Base-by-base conservation (phyloP, 2,888 invertebrate species). In the Cecidostiba fungosa region DNA sequence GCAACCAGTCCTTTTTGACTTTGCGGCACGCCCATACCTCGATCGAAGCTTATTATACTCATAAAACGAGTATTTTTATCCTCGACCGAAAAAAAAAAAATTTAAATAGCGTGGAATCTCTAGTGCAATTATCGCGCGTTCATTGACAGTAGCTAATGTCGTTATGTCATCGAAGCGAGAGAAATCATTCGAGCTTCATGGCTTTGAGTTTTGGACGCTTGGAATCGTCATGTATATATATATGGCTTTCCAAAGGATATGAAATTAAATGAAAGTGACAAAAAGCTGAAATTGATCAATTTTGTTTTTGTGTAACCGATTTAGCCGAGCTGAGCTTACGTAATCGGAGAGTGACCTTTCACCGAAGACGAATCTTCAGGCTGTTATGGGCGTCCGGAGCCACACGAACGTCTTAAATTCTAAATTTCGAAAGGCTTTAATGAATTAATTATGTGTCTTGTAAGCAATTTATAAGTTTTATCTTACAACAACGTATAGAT, bases 321-420 rank as follows among this genome's bases (percentile, higher is more conserved):
- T 83, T 77, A 50, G 26, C 29, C 26, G 43, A 50, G 50, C 50
- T 23, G 70, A 10, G 62, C 36, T 84, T 86, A 59, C 73, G 66
- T 78, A 84, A 84, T 70, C 4, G 47, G 29, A 36, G 59, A 84
- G 23, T 82, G 84, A 84, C 74, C 81, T 86, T 86, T 82, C 84
- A 84, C 83, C 77, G 84, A 47, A 77, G 76, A 26, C 62, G 77
- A 47, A 72, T 72, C 74, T 66, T 81, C 6, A 12, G 16, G 32
- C 39, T 77, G 47, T 59, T 32, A 16, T 47, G 32, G 59, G 32
- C 2, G 70, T 39, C 16, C 76, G 50, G 62, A 16, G 43, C 79
- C 62, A 54, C 74, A 72, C 43, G 72, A 82, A 80, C 47, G 54
- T 66, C 77, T 81, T n/a, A 82, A 86, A 82, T 70, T 54, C 59